A percentile compares a stretch with the other conserved stretches of the same genome.
Conservation (phyloP, 2,113 vertebrate genomes). For the Anhinga rufa region DNA sequence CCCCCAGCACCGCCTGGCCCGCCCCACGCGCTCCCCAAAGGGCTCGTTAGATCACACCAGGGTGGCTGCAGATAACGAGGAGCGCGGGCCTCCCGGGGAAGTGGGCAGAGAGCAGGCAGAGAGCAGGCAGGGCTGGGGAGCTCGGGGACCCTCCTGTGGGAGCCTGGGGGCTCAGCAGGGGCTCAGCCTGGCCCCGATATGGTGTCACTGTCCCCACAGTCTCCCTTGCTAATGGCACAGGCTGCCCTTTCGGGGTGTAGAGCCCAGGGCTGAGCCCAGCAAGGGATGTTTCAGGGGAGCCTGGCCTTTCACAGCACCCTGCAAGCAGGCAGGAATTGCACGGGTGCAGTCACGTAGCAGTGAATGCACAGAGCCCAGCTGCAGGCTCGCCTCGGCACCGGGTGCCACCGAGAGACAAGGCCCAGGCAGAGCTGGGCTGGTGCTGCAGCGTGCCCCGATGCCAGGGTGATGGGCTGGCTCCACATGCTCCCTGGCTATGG, state of each 20-base stretch:
- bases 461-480: background rate
- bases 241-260: background rate
- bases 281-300: rapidly evolving
- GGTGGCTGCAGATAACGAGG: background rate
- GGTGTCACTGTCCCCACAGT: background rate
- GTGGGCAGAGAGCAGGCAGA: background rate
- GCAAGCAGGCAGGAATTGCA: background rate
- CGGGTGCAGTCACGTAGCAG: rapidly evolving
- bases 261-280: background rate
- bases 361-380: background rate
- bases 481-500: background rate
- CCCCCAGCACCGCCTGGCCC: background rate
- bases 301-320: background rate
- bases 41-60: background rate
- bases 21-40: background rate
- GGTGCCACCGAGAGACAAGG: rapidly evolving
- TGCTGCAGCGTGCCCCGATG: background rate
- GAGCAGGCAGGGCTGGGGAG: background rate
- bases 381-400: background rate
- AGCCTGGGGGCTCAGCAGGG: background rate
- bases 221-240: background rate
- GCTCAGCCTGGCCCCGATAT: rapidly evolving
- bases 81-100: background rate
- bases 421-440: background rate
- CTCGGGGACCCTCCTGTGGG: background rate